Conservation (phyloP, 1,140 invertebrate genomes). For the Aphaenogaster floridana region DNA sequence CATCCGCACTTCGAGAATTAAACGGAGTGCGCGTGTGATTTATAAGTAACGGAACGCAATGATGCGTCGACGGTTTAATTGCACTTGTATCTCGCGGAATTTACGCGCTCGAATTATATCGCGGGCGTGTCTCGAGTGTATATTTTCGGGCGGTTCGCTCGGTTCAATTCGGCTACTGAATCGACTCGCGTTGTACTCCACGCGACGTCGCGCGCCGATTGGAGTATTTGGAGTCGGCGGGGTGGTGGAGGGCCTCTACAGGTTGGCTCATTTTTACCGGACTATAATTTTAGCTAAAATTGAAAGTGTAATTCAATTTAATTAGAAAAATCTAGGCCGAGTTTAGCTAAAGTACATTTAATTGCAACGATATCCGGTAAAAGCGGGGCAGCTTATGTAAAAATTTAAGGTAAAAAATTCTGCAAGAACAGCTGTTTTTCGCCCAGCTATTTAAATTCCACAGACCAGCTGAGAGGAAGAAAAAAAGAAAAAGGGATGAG, state of each 20-base stretch:
- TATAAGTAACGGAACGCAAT: neutral
- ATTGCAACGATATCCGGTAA: slow-evolving; percentile 84
- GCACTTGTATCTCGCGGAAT: neutral
- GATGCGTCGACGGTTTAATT: neutral
- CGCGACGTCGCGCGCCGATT: neutral
- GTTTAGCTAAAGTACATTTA: neutral
- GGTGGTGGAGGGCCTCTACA: too few relatives aligned
- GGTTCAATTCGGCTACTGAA: neutral
- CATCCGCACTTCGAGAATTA: too few relatives aligned
- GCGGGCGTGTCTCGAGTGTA: neutral
- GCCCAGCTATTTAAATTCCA: slow-evolving; percentile 3
- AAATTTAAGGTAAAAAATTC: neutral
- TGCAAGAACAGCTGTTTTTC: slow-evolving; percentile 11
- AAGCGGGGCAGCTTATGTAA: neutral
- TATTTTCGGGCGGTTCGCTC: neutral
- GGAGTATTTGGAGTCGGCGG: too few relatives aligned
- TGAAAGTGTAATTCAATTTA: neutral
- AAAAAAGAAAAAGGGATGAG: neutral
- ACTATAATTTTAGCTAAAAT: slow-evolving; percentile 66
- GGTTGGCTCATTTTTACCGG: too few relatives aligned
- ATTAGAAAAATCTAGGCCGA: slow-evolving; percentile 6
- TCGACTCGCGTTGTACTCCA: neutral
- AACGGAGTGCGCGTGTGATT: neutral
- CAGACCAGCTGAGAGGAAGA: slow-evolving; percentile 15
- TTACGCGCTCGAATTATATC: neutral